Conservation (phyloP, 2,888 invertebrate species). For the Agrochola lota region DNA sequence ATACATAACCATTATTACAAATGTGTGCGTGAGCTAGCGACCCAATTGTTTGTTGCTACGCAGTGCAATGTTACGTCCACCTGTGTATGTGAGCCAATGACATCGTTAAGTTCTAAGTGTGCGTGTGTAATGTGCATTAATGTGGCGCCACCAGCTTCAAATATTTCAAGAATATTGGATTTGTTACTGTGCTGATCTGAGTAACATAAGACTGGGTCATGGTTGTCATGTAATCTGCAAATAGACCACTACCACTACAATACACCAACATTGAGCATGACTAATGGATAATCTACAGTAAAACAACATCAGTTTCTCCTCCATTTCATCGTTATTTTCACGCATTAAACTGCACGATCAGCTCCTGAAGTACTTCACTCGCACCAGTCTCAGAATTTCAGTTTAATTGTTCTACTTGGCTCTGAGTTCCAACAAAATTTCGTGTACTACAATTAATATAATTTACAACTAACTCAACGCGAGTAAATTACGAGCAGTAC, state of each 20-base stretch:
- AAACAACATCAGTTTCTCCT: conserved; percentile 17
- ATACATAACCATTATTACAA: conserved; percentile 41
- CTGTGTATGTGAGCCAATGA: conserved; percentile 46
- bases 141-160: conserved; percentile 33
- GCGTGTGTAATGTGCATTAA: conserved; percentile 38
- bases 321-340: conserved; percentile 6
- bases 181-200: conserved; percentile 27
- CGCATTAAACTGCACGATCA: neutral
- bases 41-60: conserved; percentile 59
- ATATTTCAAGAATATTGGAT: conserved; percentile 55
- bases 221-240: conserved; percentile 28
- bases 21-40: conserved; percentile 47
- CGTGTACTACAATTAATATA: conserved; percentile 28
- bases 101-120: conserved; percentile 38
- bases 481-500: conserved; percentile 10
- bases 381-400: conserved; percentile 17
- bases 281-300: conserved; percentile 37
- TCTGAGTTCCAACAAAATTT: conserved; percentile 35
- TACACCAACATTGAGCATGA: conserved; percentile 17
- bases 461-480: conserved; percentile 44
- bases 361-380: conserved; percentile 18
- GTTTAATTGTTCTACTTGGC: conserved; percentile 42
- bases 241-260: too few relatives aligned
- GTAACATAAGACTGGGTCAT: conserved; percentile 48
- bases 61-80: conserved; percentile 23